phyloP scores from a whole-genome alignment of 2,113 vertebrate species.

The Corythoichthys haematopterus region DNA sequence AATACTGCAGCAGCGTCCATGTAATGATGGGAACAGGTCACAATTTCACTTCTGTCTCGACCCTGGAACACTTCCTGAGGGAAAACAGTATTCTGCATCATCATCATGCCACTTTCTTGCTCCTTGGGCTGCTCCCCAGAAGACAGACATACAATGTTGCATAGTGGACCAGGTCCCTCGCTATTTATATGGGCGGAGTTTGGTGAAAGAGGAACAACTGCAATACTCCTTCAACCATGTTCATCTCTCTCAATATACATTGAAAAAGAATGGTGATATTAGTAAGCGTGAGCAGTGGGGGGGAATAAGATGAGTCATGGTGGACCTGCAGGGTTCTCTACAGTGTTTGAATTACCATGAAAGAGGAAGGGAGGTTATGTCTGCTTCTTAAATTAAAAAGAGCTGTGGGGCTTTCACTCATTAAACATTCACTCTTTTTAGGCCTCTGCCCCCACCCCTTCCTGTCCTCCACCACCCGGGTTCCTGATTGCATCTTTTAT shows the following conservation, averaged over 20 bases:
- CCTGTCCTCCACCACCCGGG: slow-evolving; percentile 17
- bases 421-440: slow-evolving; percentile 61
- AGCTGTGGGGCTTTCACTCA: slow-evolving; percentile 53
- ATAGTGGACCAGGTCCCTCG: slow-evolving; percentile 39
- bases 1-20: slow-evolving; percentile 28
- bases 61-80: slow-evolving; percentile 54
- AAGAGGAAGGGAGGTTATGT: slow-evolving; percentile 14
- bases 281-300: background rate
- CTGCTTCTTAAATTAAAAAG: slow-evolving; percentile 56
- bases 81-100: slow-evolving; percentile 45
- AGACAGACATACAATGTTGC: slow-evolving; percentile 49
- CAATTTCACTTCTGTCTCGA: slow-evolving; percentile 55
- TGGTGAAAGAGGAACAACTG: slow-evolving; percentile 29
- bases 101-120: slow-evolving; percentile 19
- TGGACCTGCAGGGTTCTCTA: slow-evolving; percentile 7
- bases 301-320: background rate
- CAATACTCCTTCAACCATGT: slow-evolving; percentile 32
- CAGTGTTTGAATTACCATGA: background rate
- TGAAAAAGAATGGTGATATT: slow-evolving; percentile 18
- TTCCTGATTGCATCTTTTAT: slow-evolving; percentile 55
- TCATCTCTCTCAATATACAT: slow-evolving; percentile 31
- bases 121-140: slow-evolving; percentile 21
- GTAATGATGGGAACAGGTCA: slow-evolving; percentile 60
- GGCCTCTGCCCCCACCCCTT: slow-evolving; percentile 29
- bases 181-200: slow-evolving; percentile 32